Base-by-base conservation (phyloP, 2,888 invertebrate species). In the Antheraea yamamai region DNA sequence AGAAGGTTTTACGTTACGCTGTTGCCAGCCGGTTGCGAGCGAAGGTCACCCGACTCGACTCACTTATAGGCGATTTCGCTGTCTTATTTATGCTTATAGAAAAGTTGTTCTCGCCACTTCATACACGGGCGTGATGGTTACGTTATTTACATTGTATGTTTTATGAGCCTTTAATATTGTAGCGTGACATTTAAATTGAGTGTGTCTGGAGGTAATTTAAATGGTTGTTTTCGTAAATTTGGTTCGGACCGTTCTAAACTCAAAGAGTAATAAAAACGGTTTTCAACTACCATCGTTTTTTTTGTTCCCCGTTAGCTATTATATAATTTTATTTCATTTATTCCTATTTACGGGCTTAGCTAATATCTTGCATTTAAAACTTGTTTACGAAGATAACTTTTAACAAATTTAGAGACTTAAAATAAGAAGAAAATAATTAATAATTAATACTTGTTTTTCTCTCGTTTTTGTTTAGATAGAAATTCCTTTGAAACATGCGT, bases 21-120 rank as follows among this genome's bases (percentile, higher is more conserved):
- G 93, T 92, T 93, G 89, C 93, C 92, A 92, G 90, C 91, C 91
- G 90, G 91, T 84, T 83, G 87, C 84, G 82, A 81, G 84, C 91
- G 93, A 93, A 93, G 93, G 93, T 93, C 93, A 92, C 89, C 86
- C 87, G 83, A 82, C 86, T 83, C 83, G 83, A 85, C 82, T 70
- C 64, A 47, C n/a, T 51, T 52, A 66, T 55, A 81, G 82, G 81
- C 81, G 81, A 82, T 81, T 84, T 83, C 78, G 83, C 81, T 81
- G 81, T 84, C 83, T 82, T 76, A 71, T 55, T 72, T 73, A 68
- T 70, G 51, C 30, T 71, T 64, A 51, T 74, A 61, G 30, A 68
- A 73, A 52, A 39, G 68, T 73, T 58, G 58, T 51, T 35, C 52
- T 71, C 58, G 61, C 58, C 30, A 52, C 39, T 39, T 61, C 35